These are phyloP conservation scores for Penaeus monodon DNA, from an alignment of 2,888 invertebrate species.

Conservation along the genomic window DNA sequence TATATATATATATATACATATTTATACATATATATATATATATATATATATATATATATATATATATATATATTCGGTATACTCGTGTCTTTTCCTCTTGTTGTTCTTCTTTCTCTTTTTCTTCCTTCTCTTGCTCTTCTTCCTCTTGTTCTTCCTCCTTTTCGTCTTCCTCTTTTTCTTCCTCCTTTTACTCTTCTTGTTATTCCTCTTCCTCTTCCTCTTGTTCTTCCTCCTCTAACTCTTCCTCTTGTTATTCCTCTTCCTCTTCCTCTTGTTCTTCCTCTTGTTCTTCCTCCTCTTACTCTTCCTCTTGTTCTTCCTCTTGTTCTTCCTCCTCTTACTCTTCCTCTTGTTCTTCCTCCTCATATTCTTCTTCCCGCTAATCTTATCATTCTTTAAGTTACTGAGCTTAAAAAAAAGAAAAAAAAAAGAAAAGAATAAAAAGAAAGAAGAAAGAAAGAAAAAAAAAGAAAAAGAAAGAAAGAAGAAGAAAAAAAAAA, in stretches of 20 bases:
- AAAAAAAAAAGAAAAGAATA: not conserved
- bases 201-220: no score
- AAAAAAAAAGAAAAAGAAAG: not conserved
- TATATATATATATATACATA: no score
- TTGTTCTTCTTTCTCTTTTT: not conserved
- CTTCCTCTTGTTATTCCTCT: no score
- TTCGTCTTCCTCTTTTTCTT: not conserved
- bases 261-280: not conserved
- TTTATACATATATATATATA: no score
- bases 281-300: not conserved
- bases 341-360: not conserved
- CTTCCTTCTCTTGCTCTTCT: not conserved
- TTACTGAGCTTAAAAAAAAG: not conserved
- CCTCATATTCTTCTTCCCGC: not conserved
- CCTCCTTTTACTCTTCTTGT: not conserved
- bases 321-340: not conserved
- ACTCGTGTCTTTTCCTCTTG: not conserved
- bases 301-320: no score
- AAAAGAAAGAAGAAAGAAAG: not conserved
- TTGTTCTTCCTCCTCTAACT: no score
- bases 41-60: no score
- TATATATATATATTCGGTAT: not conserved
- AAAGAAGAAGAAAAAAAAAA: not conserved
- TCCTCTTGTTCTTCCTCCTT: not conserved
- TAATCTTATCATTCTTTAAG: not conserved